phyloP scores from a whole-genome alignment of 2,888 invertebrate species.

The Diplolepis rosae region DNA sequence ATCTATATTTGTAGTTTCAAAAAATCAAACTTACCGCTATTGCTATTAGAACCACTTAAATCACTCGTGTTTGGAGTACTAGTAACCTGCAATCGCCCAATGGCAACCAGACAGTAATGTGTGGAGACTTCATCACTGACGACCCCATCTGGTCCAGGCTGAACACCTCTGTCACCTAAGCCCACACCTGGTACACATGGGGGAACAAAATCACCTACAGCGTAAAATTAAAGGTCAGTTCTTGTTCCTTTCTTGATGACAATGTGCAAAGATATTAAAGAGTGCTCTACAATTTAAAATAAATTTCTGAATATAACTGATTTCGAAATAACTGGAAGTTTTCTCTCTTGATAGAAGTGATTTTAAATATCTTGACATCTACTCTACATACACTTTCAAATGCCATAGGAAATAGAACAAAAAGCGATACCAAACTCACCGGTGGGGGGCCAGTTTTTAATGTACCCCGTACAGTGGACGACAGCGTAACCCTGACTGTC shows the following conservation, averaged over 20 bases:
- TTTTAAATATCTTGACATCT: slow-evolving; percentile 11
- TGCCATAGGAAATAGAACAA: slow-evolving; percentile 52
- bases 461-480: slow-evolving; percentile 99
- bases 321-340: background rate
- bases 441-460: slow-evolving; percentile 99
- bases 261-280: background rate
- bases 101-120: slow-evolving; percentile 98
- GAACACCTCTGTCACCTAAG: slow-evolving; percentile 82
- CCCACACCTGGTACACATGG: slow-evolving; percentile 75
- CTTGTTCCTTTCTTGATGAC: slow-evolving; percentile 8
- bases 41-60: slow-evolving; percentile 88
- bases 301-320: background rate
- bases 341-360: background rate
- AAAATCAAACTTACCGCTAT: slow-evolving; percentile 73
- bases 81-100: slow-evolving; percentile 96
- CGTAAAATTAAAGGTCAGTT: slow-evolving; percentile 43
- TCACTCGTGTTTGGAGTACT: slow-evolving; percentile 96
- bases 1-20: background rate
- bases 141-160: slow-evolving; percentile 76
- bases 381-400: slow-evolving; percentile 26
- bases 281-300: background rate
- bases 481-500: slow-evolving; percentile 98
- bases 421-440: slow-evolving; percentile 75
- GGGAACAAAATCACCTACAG: slow-evolving; percentile 72
- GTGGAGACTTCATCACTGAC: slow-evolving; percentile 87